Conservation (phyloP, 2,113 vertebrate genomes). For the Sceloporus undulatus region DNA sequence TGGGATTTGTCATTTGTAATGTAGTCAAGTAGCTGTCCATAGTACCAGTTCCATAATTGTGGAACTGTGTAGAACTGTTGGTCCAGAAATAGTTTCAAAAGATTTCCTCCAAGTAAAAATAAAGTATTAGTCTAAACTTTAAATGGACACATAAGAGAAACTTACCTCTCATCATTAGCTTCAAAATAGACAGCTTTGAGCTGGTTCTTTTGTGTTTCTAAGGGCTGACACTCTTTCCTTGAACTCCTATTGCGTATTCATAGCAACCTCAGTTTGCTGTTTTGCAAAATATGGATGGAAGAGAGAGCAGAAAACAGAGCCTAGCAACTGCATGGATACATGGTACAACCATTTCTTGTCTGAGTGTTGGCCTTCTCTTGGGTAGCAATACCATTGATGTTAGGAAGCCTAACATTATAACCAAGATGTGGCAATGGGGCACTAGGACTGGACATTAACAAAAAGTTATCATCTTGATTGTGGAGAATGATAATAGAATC, state of each 20-base stretch:
- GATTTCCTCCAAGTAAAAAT: constrained; percentile 1
- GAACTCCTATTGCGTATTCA: neutral
- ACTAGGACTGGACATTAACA: neutral
- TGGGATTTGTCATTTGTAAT: no score
- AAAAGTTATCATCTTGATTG: neutral
- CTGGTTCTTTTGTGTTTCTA: neutral
- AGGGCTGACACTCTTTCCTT: neutral
- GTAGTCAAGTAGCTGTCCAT: constrained; percentile 12
- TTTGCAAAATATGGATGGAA: neutral
- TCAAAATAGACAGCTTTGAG: neutral
- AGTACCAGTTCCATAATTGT: neutral
- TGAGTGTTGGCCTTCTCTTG: neutral
- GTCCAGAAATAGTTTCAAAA: neutral
- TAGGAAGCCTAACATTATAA: neutral
- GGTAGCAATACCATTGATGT: neutral
- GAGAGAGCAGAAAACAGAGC: neutral
- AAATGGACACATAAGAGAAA: neutral
- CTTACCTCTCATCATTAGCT: neutral
- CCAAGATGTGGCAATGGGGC: no score
- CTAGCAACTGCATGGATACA: constrained; percentile 5
- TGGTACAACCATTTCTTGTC: neutral
- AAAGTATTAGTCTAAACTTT: constrained; percentile 2
- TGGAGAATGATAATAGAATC: no score
- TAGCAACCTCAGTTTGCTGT: neutral
- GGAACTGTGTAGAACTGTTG: neutral